Conservation (phyloP, 2,113 vertebrate species). For the Rhagologus leucostigma region DNA sequence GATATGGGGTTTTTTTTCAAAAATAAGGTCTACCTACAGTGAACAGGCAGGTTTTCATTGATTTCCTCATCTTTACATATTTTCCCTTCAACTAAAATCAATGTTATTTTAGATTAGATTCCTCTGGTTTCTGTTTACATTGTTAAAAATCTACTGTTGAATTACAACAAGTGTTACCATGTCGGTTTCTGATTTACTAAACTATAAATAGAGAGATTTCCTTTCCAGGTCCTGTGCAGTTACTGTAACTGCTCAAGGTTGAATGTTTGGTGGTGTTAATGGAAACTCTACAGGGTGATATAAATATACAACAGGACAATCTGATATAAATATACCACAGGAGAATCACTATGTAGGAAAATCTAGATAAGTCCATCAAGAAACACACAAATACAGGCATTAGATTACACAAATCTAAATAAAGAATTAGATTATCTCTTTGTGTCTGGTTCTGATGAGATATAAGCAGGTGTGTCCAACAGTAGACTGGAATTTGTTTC, state of each 20-base stretch:
- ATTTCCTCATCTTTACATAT: not conserved
- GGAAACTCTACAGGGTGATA: not conserved
- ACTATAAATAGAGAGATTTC: constrained; percentile 11
- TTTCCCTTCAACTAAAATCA: not conserved
- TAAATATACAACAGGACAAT: not conserved
- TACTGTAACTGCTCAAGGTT: not conserved
- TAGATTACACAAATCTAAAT: not conserved
- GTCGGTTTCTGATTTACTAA: not conserved
- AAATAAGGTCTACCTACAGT: not conserved
- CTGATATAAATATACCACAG: not conserved
- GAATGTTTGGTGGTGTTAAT: not conserved
- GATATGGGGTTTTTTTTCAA: not conserved
- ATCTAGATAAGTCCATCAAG: not conserved
- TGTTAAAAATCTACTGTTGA: not conserved
- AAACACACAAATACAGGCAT: not conserved
- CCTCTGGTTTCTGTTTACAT: not conserved
- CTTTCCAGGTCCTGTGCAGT: not conserved
- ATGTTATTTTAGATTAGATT: not conserved
- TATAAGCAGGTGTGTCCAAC: not conserved
- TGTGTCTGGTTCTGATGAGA: not conserved
- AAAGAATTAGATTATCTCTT: not conserved
- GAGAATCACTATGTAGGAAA: not conserved
- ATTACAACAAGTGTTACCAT: not conserved
- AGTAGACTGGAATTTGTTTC: not conserved
- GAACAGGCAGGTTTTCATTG: not conserved